phyloP scores from a whole-genome alignment of 2,113 vertebrate species.

The Ahaetulla prasina region DNA sequence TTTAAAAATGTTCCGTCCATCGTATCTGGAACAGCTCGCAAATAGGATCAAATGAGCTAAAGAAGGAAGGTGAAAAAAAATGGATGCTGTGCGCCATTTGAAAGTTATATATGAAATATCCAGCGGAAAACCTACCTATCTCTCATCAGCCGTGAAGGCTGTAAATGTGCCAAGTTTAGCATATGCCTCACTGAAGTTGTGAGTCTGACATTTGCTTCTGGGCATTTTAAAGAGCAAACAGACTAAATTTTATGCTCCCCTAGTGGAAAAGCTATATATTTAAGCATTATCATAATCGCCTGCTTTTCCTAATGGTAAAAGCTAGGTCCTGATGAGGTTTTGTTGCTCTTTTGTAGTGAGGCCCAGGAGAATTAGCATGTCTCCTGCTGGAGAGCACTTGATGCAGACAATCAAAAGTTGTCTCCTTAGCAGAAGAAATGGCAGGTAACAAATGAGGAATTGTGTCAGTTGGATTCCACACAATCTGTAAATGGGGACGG shows the following conservation, averaged over 20 bases:
- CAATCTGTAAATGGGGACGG: background rate
- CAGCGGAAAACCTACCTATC: background rate
- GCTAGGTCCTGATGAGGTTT: background rate
- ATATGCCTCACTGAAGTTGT: background rate
- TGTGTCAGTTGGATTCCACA: background rate
- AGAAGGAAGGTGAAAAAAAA: background rate
- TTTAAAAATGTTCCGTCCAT: background rate
- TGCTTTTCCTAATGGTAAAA: background rate
- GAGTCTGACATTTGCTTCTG: background rate
- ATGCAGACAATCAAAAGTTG: background rate
- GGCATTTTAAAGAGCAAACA: background rate
- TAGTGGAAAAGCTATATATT: background rate
- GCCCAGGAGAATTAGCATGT: background rate
- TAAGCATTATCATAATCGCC: background rate
- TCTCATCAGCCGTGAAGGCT: background rate
- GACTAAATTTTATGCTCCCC: background rate
- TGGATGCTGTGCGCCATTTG: background rate
- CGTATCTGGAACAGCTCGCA: background rate
- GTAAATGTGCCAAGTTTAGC: background rate
- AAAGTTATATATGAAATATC: background rate
- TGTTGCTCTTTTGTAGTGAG: background rate
- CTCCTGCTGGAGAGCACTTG: background rate
- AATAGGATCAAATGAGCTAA: background rate
- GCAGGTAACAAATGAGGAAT: background rate
- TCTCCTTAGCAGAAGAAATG: background rate